Evolutionary conservation across 1,140 invertebrate genomes (phyloP).

Genomic region (Halesus radiatus): DNA sequence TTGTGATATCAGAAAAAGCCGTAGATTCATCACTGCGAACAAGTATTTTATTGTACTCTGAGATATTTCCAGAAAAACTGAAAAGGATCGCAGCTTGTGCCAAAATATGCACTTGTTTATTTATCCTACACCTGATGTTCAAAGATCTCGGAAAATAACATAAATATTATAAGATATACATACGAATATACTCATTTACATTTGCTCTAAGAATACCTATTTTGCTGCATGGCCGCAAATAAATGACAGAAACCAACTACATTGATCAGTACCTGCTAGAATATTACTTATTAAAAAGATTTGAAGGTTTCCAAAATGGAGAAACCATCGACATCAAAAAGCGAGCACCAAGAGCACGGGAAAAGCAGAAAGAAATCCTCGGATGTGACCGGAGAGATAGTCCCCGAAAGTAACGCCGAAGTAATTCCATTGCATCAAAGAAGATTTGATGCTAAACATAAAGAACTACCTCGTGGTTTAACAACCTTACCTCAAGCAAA

Average conservation of each 20-base stretch:
- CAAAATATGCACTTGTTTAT: constrained; percentile 24
- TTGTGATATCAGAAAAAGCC: background rate
- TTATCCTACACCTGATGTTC: background rate
- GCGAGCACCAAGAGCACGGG: constrained; percentile 7
- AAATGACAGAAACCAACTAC: background rate
- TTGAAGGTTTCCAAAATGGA: constrained; percentile 17
- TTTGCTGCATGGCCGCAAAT: background rate
- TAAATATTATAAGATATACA: background rate
- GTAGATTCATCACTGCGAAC: background rate
- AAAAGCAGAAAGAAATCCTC: constrained; percentile 14
- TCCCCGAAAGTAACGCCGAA: background rate
- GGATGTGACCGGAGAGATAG: constrained; percentile 2
- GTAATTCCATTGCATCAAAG: constrained; percentile 47
- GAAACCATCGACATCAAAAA: constrained; percentile 7
- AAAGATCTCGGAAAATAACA: background rate
- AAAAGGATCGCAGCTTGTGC: background rate
- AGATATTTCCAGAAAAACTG: background rate
- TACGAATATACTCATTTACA: too few species aligned
- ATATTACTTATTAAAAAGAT: too few species aligned
- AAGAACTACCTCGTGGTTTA: constrained; percentile 41
- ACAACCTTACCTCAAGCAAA: constrained; percentile 37
- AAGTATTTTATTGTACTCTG: background rate
- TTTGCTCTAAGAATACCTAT: background rate
- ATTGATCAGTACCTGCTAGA: too few species aligned
- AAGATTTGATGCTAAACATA: constrained; percentile 53